Percentiles rank a stretch among this genome's conserved stretches.
Conservation (phyloP, 2,113 vertebrate genomes). For the Protomyctophum bolini region DNA sequence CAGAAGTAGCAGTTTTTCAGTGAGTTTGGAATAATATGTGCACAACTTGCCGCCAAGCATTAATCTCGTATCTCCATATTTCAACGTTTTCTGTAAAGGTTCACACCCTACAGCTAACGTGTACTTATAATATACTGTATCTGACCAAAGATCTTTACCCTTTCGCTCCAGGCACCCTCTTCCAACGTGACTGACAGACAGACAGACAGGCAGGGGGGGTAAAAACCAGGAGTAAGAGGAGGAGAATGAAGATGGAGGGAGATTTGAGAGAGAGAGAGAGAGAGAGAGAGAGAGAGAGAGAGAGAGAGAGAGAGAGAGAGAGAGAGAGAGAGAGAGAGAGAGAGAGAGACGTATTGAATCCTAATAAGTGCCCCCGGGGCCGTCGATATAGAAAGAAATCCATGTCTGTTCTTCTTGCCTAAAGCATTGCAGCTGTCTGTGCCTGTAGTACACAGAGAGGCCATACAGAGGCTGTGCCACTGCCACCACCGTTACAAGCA, state of each 20-base stretch:
- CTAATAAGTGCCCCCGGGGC: conserved; percentile 68
- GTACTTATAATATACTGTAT: conserved; percentile 14
- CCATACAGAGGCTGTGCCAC: conserved; percentile 41
- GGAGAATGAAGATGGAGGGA: conserved; percentile 15
- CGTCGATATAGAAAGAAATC: conserved; percentile 60
- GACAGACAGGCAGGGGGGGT: background rate
- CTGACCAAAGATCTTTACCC: conserved; percentile 54
- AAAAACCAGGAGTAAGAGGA: conserved; percentile 1
- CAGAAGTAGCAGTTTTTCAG: background rate
- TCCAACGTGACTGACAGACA: conserved; percentile 38
- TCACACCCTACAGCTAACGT: no score
- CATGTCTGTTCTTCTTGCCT: conserved; percentile 62
- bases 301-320: background rate
- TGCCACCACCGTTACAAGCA: conserved; percentile 17
- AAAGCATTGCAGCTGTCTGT: conserved; percentile 67
- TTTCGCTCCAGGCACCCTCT: conserved; percentile 36
- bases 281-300: conserved; percentile 5
- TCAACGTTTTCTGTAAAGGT: no score
- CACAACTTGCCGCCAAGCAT: background rate
- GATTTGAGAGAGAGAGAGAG: conserved; percentile 16
- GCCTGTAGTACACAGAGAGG: conserved; percentile 54
- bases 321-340: background rate
- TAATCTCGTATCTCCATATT: no score
- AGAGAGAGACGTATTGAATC: conserved; percentile 60
- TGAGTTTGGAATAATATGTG: background rate